Conservation (phyloP, 2,888 invertebrate species). For the Drosophila austrosaltans region DNA sequence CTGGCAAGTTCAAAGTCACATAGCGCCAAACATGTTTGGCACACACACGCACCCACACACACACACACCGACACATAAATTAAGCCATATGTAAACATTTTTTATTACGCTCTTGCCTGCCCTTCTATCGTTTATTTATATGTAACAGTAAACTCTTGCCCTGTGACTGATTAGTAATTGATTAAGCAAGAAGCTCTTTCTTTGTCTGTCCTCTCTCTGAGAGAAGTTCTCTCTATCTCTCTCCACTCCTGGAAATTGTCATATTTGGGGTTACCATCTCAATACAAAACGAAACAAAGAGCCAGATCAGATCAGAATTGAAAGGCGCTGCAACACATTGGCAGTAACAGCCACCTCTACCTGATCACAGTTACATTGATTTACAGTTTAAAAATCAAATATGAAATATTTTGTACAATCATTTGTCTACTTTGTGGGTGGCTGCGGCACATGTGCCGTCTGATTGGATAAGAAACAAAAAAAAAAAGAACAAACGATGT, state of each 20-base stretch:
- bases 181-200: slow-evolving; percentile 9
- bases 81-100: slow-evolving; percentile 21
- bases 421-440: slow-evolving; percentile 27
- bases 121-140: slow-evolving; percentile 2
- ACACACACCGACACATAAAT: background rate
- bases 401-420: too few species aligned
- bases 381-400: slow-evolving; percentile 6
- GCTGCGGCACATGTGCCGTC: background rate
- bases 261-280: background rate
- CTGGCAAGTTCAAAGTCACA: slow-evolving; percentile 65
- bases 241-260: slow-evolving; percentile 20
- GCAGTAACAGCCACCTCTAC: too few species aligned
- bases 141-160: slow-evolving; percentile 9
- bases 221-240: background rate
- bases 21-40: slow-evolving; percentile 57
- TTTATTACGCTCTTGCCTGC: slow-evolving; percentile 29
- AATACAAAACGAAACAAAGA: too few species aligned
- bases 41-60: slow-evolving; percentile 20
- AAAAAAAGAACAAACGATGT: background rate
- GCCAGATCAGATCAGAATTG: background rate
- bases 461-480: slow-evolving; percentile 26
- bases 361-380: background rate
- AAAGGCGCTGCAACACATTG: background rate
- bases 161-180: slow-evolving; percentile 8
- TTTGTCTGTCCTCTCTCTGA: background rate